Conservation (phyloP, 2,888 invertebrate genomes). For the Augiades crinisus region DNA sequence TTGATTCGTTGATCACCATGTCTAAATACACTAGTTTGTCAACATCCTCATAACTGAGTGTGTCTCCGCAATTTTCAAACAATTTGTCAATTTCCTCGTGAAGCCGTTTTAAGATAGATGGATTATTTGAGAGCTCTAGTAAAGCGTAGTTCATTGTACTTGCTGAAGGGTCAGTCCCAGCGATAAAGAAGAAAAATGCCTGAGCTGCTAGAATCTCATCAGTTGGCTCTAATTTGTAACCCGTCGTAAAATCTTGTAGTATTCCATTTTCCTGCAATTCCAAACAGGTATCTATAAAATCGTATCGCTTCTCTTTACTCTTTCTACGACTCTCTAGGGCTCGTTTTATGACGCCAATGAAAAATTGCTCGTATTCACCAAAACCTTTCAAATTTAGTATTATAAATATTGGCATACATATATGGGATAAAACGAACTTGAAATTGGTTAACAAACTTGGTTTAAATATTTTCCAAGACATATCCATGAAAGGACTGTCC, state of each 20-base stretch:
- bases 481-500: conserved; percentile 55
- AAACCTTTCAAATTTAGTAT: conserved; percentile 47
- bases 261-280: conserved; percentile 50
- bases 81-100: conserved; percentile 59
- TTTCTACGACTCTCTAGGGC: conserved; percentile 45
- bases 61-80: no score
- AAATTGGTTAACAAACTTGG: conserved; percentile 39
- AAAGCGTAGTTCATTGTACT: conserved; percentile 57
- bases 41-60: no score
- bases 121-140: conserved; percentile 55
- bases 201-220: conserved; percentile 56
- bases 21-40: conserved; percentile 60
- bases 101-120: conserved; percentile 49
- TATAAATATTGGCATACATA: conserved; percentile 43
- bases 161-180: conserved; percentile 67
- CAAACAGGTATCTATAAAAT: conserved; percentile 57
- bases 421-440: conserved; percentile 36
- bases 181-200: no score
- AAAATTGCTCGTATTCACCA: conserved; percentile 51
- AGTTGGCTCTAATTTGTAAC: conserved; percentile 47
- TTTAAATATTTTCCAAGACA: conserved; percentile 45
- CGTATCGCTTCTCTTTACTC: conserved; percentile 39
- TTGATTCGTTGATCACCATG: conserved; percentile 54
- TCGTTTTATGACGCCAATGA: conserved; percentile 49
- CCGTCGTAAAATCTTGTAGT: conserved; percentile 46